Evolutionary conservation across 2,888 invertebrate genomes (phyloP), one percentile per base, ranked within the genome.

Genomic region (Cynaeus angustus): DNA sequence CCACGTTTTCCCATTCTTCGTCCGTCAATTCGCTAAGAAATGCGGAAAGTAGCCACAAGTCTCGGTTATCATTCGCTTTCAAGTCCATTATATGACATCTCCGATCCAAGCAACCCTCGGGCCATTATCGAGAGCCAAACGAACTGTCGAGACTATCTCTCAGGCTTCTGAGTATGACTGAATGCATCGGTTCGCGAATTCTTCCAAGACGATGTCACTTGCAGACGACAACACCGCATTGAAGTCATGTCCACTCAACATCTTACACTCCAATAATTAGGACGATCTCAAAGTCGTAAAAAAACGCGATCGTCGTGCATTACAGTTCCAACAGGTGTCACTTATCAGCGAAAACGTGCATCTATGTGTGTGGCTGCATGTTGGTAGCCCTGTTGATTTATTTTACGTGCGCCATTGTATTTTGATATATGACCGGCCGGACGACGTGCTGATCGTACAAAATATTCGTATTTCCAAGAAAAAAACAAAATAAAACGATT

Each of bases 141-240:
- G 71, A 74, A 71, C 75, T 73, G 75, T 76, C 73, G 67, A 13
- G 64, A 28, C 64, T 65, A 62, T 68, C 68, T 56, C 58, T 48
- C 46, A 53, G 55, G 16, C 43, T 55, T 55, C 76, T 75, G 76
- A 77, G 77, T 75, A 77, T 83, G 82, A 83, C 77, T 81, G 82
- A 81, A 82, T 80, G 81, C 81, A 80, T 75, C 77, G 78, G 80
- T 77, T 81, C 81, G 82, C 81, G 82, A 81, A 82, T 82, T 83
- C 83, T 83, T 82, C 79, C 77, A 75, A 79, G 79, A 77, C 78
- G 80, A 76, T 75, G 73, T 73, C 76, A 75, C 70, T 80, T 82
- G 83, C 74, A 50, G 69, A 67, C 82, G 84, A 83, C 84, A 82
- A 79, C 66, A 53, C 74, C 66, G 78, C 76, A 82, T 82, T 82